A percentile compares a stretch with the other conserved stretches of the same genome.
These are phyloP conservation scores for Aethes cnicana DNA, from an alignment of 2,888 invertebrate species.

Conservation along the genomic window DNA sequence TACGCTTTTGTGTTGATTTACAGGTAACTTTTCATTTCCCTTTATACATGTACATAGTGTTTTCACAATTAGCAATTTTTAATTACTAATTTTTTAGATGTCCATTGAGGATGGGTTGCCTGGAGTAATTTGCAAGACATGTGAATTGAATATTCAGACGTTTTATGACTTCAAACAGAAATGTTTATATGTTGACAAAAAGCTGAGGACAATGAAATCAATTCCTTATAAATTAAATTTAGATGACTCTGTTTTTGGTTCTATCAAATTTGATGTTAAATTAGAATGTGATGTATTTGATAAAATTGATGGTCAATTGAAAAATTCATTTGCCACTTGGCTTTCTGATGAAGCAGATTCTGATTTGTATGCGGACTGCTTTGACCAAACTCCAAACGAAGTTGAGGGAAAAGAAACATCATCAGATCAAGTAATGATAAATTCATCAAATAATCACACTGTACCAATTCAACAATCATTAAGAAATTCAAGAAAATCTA, in stretches of 20 bases:
- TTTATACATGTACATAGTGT: too few species aligned
- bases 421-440: constrained; percentile 1
- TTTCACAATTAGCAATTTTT: not conserved
- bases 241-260: constrained; percentile 9
- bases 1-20: constrained; percentile 35
- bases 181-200: constrained; percentile 38
- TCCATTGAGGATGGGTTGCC: constrained; percentile 40
- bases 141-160: constrained; percentile 41
- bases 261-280: constrained; percentile 23
- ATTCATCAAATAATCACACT: not conserved
- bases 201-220: constrained; percentile 19
- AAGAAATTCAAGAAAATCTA: not conserved
- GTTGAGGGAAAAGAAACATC: constrained; percentile 1
- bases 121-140: constrained; percentile 39
- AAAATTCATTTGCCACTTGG: constrained; percentile 27
- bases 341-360: constrained; percentile 22
- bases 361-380: constrained; percentile 13
- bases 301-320: constrained; percentile 16
- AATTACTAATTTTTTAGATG: constrained; percentile 34
- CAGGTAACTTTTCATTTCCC: constrained; percentile 32
- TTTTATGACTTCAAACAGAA: constrained; percentile 48
- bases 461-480: not conserved
- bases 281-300: constrained; percentile 24
- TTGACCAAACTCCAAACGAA: constrained; percentile 5
- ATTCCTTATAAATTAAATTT: not conserved